Evolutionary conservation across 2,797 vertebrate genomes (phyloP).

Genomic region (Cyprinodon diabolis): DNA sequence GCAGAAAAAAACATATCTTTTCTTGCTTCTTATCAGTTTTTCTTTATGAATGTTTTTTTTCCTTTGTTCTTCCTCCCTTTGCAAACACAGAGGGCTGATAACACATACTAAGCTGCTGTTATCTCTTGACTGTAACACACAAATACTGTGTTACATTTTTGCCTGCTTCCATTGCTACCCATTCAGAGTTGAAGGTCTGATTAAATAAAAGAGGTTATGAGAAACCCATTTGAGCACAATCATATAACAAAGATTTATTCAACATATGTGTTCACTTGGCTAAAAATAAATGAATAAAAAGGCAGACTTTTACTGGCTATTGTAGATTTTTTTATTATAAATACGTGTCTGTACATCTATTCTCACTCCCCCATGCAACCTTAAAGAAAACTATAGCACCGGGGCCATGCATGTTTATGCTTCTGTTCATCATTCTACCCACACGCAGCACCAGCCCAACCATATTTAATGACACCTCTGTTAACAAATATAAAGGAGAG

Average conservation of each 20-base stretch:
- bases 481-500: slow-evolving; percentile 45
- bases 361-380: slow-evolving; percentile 1
- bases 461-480: slow-evolving; percentile 25
- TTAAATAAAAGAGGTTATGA: slow-evolving; percentile 19
- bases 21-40: slow-evolving; percentile 43
- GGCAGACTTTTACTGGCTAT: background rate
- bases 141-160: slow-evolving; percentile 11
- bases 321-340: slow-evolving; percentile 21
- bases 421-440: slow-evolving; percentile 8
- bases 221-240: slow-evolving; percentile 1
- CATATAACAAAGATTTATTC: slow-evolving; percentile 6
- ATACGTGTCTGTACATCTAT: slow-evolving; percentile 26
- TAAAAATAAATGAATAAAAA: slow-evolving; percentile 16
- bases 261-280: slow-evolving; percentile 7
- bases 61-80: slow-evolving; percentile 27
- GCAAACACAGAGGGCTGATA: slow-evolving; percentile 39
- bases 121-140: slow-evolving; percentile 36
- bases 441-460: slow-evolving; percentile 18
- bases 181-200: background rate
- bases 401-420: background rate
- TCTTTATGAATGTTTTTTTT: slow-evolving; percentile 39
- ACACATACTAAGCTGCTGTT: slow-evolving; percentile 24
- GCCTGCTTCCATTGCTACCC: slow-evolving; percentile 11
- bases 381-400: slow-evolving; percentile 8
- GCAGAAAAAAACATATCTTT: slow-evolving; percentile 7